Base-by-base conservation (phyloP, 2,113 vertebrate genomes). In the Pituophis catenifer region DNA sequence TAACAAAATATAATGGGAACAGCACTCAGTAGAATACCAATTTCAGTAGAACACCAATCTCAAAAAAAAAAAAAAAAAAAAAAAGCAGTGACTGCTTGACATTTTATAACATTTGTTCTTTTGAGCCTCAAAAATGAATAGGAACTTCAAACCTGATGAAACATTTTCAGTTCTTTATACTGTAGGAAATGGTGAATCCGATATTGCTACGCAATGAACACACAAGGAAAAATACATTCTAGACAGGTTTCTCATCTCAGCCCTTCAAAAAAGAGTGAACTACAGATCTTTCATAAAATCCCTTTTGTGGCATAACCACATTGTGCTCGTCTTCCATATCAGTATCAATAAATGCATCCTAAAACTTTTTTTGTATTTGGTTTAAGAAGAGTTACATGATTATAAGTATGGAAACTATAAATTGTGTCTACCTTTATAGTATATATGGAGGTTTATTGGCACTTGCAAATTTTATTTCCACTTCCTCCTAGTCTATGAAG, bases 71-170 rank as follows among this genome's bases (percentile, higher is more conserved):
- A 24, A 11, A n/a, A n/a, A n/a, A n/a, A 38, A 38, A 15, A 55
- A 59, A 92, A 94, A 62, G 53, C 29, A 85, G 23, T 62, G 48
- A 90, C 48, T 26, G 4, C 12, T 58, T 88, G 52, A 90, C 50
- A 90, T 81, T 75, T 50, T 38, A 33, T 65, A 94, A 87, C 44
- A 52, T 44, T 44, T 91, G 48, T 86, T 90, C 53, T 90, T 90
- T 52, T 70, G 59, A 29, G 21, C 59, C 91, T 90, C 33, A 90
- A 94, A 75, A 70, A 58, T 88, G 33, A 92, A 58, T 75, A 21
- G 44, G 88, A 86, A 75, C 75, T 91, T 90, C 29, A 52, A 70
- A 75, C 44, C 15, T 54, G 81, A 88, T 23, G 5, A 26, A 81
- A 58, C 8, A 75, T 58, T 65, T 50, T 88, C 10, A 90, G 59